Base-by-base conservation (phyloP, 64 coral and sea anemone species). In the Actinia equina region DNA sequence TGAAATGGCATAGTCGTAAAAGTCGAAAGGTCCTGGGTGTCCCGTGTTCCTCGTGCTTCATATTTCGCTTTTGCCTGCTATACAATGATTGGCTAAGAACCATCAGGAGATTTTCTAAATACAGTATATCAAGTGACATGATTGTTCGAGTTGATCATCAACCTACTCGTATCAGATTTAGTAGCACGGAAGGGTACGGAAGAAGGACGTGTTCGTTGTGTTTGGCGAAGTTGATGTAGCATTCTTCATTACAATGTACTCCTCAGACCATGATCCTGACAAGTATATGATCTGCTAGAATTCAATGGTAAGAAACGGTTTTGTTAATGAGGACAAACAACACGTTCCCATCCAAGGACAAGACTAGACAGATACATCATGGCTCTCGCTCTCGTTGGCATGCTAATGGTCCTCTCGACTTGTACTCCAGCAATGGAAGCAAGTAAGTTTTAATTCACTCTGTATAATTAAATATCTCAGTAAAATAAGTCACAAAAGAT, bases 21-120 rank as follows among this genome's bases (percentile, higher is more conserved):
- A 57, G 11, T 57, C 10, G 15, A 57, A 65, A 65, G 62, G 18
- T n/a, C 11, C 55, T 57, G 69, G 8, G 20, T 11, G 20, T 41
- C 69, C 25, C 69, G 69, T 74, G 69, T 7, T 74, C 23, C 25
- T 74, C 69, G 26, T 74, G 69, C 69, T 26, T 7, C 6, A 25
- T 0, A 74, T 74, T 74, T 69, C 78, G 78, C 78, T 52, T 81
- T 9, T 81, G 18, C 8, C 52, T 81, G 78, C 43, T 81, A 17
- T 51, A 51, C 17, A 3, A 14, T 51, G 78, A 81, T 81, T 81
- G 78, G 78, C 45, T 22, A 37, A 81, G 23, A 52, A 52, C 78
- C 78, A 81, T 81, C 78, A 81, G 78, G 78, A 81, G 78, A 81
- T 44, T 22, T 30, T 74, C 69, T 74, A 74, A 65, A 74, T 30